Evolutionary conservation across 2,797 vertebrate genomes (phyloP).

Genomic region (Petrocephalus sullivani): DNA sequence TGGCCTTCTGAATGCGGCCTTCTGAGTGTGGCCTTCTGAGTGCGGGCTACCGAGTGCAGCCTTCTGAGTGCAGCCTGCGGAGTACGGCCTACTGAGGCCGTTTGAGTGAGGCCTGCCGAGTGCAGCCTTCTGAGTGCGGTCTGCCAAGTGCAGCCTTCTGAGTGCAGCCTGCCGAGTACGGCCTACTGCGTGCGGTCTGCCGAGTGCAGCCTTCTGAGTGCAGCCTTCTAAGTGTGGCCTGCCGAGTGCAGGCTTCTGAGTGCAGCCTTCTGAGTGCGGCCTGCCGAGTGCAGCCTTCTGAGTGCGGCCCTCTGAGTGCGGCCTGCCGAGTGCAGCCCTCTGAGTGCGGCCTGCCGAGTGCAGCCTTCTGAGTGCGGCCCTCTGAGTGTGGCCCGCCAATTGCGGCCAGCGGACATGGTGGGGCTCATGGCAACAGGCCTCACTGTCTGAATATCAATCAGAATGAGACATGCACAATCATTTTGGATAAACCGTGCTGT

Average conservation of each 20-base stretch:
- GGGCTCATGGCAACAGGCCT: background rate
- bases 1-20: background rate
- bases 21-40: background rate
- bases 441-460: background rate
- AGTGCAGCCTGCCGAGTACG: too few species aligned
- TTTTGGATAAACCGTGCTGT: background rate
- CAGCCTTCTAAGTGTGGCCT: too few species aligned
- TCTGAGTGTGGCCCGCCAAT: background rate
- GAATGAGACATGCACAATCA: background rate
- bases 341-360: background rate
- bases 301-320: too few species aligned
- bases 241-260: too few species aligned
- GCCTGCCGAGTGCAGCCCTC: background rate
- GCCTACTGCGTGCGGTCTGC: too few species aligned
- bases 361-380: background rate
- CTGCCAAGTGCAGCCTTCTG: too few species aligned
- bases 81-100: too few species aligned
- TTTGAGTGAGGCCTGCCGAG: too few species aligned
- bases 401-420: background rate
- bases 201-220: too few species aligned
- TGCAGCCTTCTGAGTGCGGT: too few species aligned
- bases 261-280: too few species aligned
- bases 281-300: too few species aligned
- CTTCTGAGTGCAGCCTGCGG: background rate
- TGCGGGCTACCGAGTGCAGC: background rate